Base-by-base conservation (phyloP, 2,888 invertebrate genomes). In the Orthonevra nobilis region DNA sequence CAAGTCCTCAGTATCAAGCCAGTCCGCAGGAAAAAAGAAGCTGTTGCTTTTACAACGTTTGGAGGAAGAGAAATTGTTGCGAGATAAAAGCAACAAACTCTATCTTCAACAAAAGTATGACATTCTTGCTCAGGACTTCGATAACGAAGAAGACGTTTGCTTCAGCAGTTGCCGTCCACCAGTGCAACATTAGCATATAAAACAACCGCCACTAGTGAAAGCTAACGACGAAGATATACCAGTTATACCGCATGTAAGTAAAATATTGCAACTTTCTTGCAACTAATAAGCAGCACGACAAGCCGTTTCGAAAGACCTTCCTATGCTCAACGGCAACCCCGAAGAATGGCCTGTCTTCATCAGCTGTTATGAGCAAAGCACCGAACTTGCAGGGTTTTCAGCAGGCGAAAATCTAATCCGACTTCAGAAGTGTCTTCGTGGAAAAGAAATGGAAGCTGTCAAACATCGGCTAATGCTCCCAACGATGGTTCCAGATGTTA, bases 271-370 rank as follows among this genome's bases (percentile, higher is more conserved):
- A 30, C 23, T 48, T 36, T 48, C 28, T 1, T 5, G 26, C 9
- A 36, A 9, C 28, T 38, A 61, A 9, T 19, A 48, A 26, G 61
- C 46, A 5, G 38, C 38, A n/a, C n/a, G 48, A 34, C 17, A 46
- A n/a, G 42, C 60, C 1, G 34, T 60, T 12, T 26, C 58, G 7
- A 32, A 20, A n/a, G 23, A 52, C n/a, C 23, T 58, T n/a, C 23
- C 34, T 2, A n/a, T 12, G 19, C 40, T 63, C n/a, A 40, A 19
- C 4, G 63, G 64, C 4, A 12, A 42, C 28, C 42, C 64, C 2
- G 34, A 42, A 9, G 61, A 63, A 3, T 63, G 61, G 48, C 30
- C 48, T 7, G 20, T 64, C 1, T 64, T 64, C 10, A 52, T 64
- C 0, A 52, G 32, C 7, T 64, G 14, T n/a, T 66, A 38, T 12